A percentile compares a stretch with the other conserved stretches of the same genome.
Conservation (phyloP, 2,797 vertebrate genomes). For the Lepus oiostolus region DNA sequence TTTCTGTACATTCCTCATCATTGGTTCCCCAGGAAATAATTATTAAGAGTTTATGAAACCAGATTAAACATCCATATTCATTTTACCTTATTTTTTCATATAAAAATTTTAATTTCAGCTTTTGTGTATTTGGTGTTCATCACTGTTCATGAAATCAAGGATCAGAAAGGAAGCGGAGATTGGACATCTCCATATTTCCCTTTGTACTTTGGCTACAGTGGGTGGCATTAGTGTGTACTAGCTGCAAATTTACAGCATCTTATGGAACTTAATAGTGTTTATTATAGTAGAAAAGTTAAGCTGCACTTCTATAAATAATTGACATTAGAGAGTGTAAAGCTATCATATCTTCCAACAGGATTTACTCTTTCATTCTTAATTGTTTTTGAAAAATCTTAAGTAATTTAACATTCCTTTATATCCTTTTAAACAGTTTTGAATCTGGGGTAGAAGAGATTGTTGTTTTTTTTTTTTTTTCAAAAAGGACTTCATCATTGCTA, state of each 20-base stretch:
- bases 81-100: slow-evolving; percentile 38
- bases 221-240: slow-evolving; percentile 5
- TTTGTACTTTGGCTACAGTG: slow-evolving; percentile 13
- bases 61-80: slow-evolving; percentile 20
- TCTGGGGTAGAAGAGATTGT: neutral
- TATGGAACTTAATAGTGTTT: slow-evolving; percentile 52
- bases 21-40: slow-evolving; percentile 26
- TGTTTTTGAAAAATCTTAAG: slow-evolving; percentile 23
- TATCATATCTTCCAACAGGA: slow-evolving; percentile 12
- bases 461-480: too few relatives aligned
- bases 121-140: neutral
- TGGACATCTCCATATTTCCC: slow-evolving; percentile 7
- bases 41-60: slow-evolving; percentile 15
- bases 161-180: slow-evolving; percentile 44
- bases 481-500: slow-evolving; percentile 47
- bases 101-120: neutral
- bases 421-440: neutral
- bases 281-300: neutral
- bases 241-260: slow-evolving; percentile 60
- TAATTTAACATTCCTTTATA: slow-evolving; percentile 69
- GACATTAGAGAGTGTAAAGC: slow-evolving; percentile 38
- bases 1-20: slow-evolving; percentile 55
- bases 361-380: slow-evolving; percentile 28
- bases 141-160: neutral
- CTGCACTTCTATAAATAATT: slow-evolving; percentile 25